Conservation (phyloP, 2,797 vertebrate species). For the Phalloptychus januarius region DNA sequence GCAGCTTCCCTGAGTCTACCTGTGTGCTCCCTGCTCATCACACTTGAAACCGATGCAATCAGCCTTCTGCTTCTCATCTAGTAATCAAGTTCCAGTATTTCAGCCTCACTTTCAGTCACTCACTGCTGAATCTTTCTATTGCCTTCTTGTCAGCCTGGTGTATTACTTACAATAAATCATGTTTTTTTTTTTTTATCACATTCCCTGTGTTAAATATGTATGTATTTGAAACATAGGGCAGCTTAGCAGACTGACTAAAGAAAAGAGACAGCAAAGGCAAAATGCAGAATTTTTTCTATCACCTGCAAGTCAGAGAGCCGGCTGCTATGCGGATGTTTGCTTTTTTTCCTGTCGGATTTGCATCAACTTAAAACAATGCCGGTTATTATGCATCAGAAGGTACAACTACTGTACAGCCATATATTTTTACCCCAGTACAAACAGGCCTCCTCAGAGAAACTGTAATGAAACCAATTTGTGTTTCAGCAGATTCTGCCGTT, state of each 20-base stretch:
- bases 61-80: not conserved
- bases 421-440: constrained; percentile 50
- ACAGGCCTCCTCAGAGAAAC: constrained; percentile 59
- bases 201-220: constrained; percentile 46
- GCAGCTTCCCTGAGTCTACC: too few relatives aligned
- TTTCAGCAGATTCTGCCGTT: constrained; percentile 68
- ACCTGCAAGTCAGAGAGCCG: constrained; percentile 30
- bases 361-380: constrained; percentile 48
- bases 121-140: not conserved
- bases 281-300: constrained; percentile 4
- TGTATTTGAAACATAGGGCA: constrained; percentile 47
- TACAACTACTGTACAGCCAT: constrained; percentile 41
- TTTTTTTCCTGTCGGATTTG: constrained; percentile 41
- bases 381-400: constrained; percentile 54
- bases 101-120: not conserved
- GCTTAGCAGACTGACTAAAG: constrained; percentile 43
- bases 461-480: constrained; percentile 67
- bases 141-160: not conserved
- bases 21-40: too few relatives aligned
- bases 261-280: constrained; percentile 29
- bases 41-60: too few relatives aligned
- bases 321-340: constrained; percentile 42
- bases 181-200: constrained; percentile 24
- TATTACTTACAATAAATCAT: constrained; percentile 38
- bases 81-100: not conserved